Evolutionary conservation across 2,113 vertebrate species (phyloP).

Genomic region (Ranitomeya variabilis): DNA sequence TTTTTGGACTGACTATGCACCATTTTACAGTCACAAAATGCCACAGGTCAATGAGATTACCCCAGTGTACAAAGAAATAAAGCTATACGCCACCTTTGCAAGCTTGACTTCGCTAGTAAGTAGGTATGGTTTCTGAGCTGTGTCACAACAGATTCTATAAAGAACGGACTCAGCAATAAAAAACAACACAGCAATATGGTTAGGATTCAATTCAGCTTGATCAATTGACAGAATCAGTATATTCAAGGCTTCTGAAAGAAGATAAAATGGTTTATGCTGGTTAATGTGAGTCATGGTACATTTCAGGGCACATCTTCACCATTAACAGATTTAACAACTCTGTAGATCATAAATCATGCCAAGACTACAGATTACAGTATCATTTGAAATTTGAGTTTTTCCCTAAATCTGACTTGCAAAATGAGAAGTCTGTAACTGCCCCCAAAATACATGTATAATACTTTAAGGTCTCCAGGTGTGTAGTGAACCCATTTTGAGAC

Average conservation of each 20-base stretch:
- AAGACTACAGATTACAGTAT: too few species aligned
- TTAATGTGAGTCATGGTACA: neutral
- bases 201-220: slow-evolving; percentile 60
- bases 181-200: slow-evolving; percentile 67
- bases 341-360: too few species aligned
- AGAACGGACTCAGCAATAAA: slow-evolving; percentile 69
- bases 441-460: too few species aligned
- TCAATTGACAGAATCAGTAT: slow-evolving; percentile 68
- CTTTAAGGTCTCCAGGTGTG: too few species aligned
- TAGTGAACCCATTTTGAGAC: too few species aligned
- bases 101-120: slow-evolving; percentile 66
- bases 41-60: neutral
- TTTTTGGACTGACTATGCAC: neutral
- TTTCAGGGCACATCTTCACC: neutral
- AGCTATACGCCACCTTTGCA: slow-evolving; percentile 63
- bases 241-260: slow-evolving; percentile 66
- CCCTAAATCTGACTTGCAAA: too few species aligned
- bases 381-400: too few species aligned
- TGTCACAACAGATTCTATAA: slow-evolving; percentile 64
- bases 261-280: slow-evolving; percentile 33
- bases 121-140: slow-evolving; percentile 60
- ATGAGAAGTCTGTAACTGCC: too few species aligned
- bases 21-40: neutral
- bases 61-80: neutral
- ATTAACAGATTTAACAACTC: too few species aligned